Base-by-base conservation (phyloP, 1,140 invertebrate genomes). In the Potamilus streckersoni region DNA sequence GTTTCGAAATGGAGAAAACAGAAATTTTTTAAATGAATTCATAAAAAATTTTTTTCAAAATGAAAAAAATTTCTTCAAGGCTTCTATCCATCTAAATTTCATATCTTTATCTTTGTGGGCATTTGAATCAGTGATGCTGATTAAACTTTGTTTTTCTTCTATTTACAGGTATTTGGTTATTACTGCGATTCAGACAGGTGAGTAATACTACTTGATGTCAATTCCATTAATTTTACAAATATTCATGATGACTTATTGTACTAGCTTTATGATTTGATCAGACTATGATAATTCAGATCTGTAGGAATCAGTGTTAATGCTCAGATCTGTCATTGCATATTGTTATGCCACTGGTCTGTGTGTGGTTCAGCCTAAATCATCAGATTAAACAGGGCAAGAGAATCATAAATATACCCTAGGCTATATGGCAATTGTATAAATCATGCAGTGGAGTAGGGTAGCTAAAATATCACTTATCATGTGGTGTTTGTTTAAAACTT, bases 161-260 rank as follows among this genome's bases (percentile, higher is more conserved):
- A 66, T 55, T 83, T 84, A 13, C 80, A 87, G 85, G 83, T 84
- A 20, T 65, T 68, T 66, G 83, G 71, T 23, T 87, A 87, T 71
- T 87, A 87, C 73, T 87, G 85, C 83, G 82, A 87, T 74, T 85
- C 78, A 83, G 83, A 83, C 69, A 80, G 76, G 85, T 86, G 76
- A 80, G 85, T 81, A 38, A n/a, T 71, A 1, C 15, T 57, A 20
- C 55, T 69, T 57, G 14, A 2, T 69, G n/a, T 49, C 15, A 11
- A 49, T 69, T 49, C 38, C 6, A 49, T 49, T 49, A 6, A 61
- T 23, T 31, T 20, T 6, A 20, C 19, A 61, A 61, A 14, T 27
- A 61, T n/a, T 62, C 1, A 8, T 61, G 19, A 62, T 31, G 20
- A 61, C 2, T 61, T 27, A 56, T 13, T 55, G 8, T 11, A 64